phyloP scores from a whole-genome alignment of 2,797 vertebrate species.

The Poeciliopsis infans region DNA sequence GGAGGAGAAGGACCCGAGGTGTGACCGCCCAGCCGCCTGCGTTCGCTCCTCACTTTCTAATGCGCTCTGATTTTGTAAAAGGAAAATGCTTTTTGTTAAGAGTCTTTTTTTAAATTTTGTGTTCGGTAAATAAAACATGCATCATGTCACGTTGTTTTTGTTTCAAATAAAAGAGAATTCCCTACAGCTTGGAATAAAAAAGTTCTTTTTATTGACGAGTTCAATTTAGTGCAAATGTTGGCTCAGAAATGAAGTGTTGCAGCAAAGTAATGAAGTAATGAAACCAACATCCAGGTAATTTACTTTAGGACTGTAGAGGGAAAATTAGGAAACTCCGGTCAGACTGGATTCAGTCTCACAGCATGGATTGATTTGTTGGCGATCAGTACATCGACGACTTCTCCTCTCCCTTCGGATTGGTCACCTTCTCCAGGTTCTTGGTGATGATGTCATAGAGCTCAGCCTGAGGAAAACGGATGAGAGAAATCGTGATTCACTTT shows the following conservation, averaged over 20 bases:
- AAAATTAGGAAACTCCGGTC: not conserved
- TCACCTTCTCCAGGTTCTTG: slow-evolving; percentile 91
- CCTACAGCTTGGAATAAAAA: slow-evolving; percentile 9
- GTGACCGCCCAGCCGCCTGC: slow-evolving; percentile 63
- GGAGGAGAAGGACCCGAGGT: slow-evolving; percentile 98
- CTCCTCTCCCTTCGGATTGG: slow-evolving; percentile 92
- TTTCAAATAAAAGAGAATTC: slow-evolving; percentile 37
- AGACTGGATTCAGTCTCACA: not conserved
- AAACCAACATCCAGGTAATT: slow-evolving; percentile 13
- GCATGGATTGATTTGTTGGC: not conserved
- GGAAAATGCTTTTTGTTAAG: slow-evolving; percentile 55
- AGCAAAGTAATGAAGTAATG: slow-evolving; percentile 16
- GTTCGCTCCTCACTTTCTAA: slow-evolving; percentile 29
- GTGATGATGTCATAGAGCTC: slow-evolving; percentile 90
- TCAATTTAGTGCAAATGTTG: slow-evolving; percentile 43
- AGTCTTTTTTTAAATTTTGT: not conserved
- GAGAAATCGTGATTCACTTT: not conserved
- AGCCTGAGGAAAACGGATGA: slow-evolving; percentile 70
- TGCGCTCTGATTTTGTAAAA: slow-evolving; percentile 16
- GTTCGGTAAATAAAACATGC: slow-evolving; percentile 14
- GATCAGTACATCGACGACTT: slow-evolving; percentile 92
- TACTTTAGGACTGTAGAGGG: not conserved
- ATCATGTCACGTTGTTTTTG: not conserved
- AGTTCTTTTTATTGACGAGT: slow-evolving; percentile 30
- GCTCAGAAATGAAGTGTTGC: slow-evolving; percentile 24